Evolutionary conservation across 2,113 vertebrate genomes (phyloP).

Genomic region (Triplophysa tibetana): DNA sequence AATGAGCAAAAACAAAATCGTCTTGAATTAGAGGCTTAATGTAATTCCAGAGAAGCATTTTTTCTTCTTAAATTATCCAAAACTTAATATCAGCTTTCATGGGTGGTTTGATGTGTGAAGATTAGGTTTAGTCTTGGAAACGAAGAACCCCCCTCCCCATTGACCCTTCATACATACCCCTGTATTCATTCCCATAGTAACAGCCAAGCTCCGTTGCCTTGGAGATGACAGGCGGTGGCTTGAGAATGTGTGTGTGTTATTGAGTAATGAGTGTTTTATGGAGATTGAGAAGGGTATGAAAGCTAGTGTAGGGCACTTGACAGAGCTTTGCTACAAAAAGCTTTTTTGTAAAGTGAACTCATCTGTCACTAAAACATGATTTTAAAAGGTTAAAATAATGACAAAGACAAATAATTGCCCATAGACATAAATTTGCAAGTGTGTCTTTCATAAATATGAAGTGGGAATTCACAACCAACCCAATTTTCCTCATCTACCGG

Average conservation of each 20-base stretch:
- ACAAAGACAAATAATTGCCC: too few species aligned
- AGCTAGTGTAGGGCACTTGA: not conserved
- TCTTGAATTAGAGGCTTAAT: not conserved
- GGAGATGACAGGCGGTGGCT: slow-evolving; percentile 66
- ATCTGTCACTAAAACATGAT: not conserved
- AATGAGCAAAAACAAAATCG: not conserved
- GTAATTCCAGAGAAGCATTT: too few species aligned
- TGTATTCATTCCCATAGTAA: slow-evolving; percentile 74
- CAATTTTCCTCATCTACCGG: too few species aligned
- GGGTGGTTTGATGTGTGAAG: slow-evolving; percentile 57
- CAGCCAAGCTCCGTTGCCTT: slow-evolving; percentile 66
- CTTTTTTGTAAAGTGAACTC: not conserved
- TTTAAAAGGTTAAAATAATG: not conserved
- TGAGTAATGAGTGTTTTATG: slow-evolving; percentile 3
- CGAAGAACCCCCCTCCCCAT: slow-evolving; percentile 43
- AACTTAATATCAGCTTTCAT: not conserved
- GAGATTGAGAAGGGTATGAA: slow-evolving; percentile 8
- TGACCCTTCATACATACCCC: slow-evolving; percentile 54
- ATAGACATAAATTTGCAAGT: too few species aligned
- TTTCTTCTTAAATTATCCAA: too few species aligned
- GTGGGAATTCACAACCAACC: too few species aligned
- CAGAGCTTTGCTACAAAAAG: not conserved
- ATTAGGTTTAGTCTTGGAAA: slow-evolving; percentile 55
- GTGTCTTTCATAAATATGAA: too few species aligned
- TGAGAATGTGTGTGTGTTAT: slow-evolving; percentile 59